Conservation (phyloP, 1,140 invertebrate genomes). For the Eriosoma lanigerum region DNA sequence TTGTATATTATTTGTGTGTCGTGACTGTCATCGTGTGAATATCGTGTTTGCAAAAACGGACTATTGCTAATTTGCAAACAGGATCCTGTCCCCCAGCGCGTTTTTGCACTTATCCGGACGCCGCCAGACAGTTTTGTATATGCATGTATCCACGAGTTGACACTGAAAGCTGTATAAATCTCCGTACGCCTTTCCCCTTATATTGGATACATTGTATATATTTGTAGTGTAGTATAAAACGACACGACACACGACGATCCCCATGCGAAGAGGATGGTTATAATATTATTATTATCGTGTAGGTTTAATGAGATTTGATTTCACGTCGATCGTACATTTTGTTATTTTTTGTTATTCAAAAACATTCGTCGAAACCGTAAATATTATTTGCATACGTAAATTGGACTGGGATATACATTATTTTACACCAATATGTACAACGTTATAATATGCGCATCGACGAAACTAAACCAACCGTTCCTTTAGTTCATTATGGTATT, state of each 20-base stretch:
- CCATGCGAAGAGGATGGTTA: background rate
- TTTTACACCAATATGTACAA: background rate
- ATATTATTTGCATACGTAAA: background rate
- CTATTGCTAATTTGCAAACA: slow-evolving; percentile 49
- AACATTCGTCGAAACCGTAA: background rate
- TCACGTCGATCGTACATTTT: background rate
- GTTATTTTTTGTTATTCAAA: background rate
- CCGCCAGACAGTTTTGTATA: slow-evolving; percentile 29
- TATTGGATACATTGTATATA: background rate
- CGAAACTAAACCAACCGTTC: background rate
- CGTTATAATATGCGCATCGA: background rate
- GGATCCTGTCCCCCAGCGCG: slow-evolving; percentile 29
- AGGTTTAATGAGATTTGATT: slow-evolving; percentile 6
- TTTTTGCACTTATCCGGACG: slow-evolving; percentile 48
- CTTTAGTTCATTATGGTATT: background rate
- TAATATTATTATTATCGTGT: background rate
- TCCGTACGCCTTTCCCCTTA: slow-evolving; percentile 9
- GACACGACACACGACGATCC: slow-evolving; percentile 7
- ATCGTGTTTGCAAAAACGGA: slow-evolving; percentile 42
- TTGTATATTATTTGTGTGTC: background rate
- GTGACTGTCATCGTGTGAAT: background rate
- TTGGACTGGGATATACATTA: too few relatives aligned
- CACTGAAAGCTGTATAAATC: slow-evolving; percentile 37
- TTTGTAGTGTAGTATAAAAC: slow-evolving; percentile 26
- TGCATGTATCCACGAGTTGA: background rate